These are phyloP conservation scores for Marcusenius ussheri DNA, from an alignment of 2,113 vertebrate species.

Conservation along the genomic window DNA sequence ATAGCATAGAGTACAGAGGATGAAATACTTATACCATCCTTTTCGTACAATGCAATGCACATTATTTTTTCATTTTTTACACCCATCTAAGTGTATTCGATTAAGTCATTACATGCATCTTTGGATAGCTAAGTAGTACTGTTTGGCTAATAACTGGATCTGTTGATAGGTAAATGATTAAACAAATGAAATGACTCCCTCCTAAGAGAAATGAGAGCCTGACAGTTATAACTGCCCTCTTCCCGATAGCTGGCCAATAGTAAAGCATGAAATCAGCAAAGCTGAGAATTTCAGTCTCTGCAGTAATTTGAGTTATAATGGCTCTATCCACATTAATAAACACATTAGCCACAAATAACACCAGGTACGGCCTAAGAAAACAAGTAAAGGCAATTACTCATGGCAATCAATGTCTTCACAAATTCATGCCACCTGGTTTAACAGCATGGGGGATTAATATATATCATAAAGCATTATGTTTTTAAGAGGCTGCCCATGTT, in stretches of 20 bases:
- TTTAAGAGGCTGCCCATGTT: background rate
- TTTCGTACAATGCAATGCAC: background rate
- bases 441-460: background rate
- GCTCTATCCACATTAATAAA: background rate
- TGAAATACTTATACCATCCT: background rate
- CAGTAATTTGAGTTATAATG: background rate
- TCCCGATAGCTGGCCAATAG: background rate
- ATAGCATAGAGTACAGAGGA: background rate
- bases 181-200: background rate
- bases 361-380: background rate
- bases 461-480: background rate
- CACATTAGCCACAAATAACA: background rate
- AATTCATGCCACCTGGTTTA: background rate
- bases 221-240: background rate
- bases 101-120: background rate
- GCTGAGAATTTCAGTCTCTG: background rate
- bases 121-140: background rate
- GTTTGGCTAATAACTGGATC: background rate
- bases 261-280: background rate
- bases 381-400: background rate
- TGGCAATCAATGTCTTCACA: background rate
- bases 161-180: background rate
- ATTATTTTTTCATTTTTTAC: background rate
- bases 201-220: background rate
- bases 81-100: background rate